Evolutionary conservation across 2,113 vertebrate genomes (phyloP), one percentile per base, ranked within the genome.

Genomic region (Climacteris rufus): DNA sequence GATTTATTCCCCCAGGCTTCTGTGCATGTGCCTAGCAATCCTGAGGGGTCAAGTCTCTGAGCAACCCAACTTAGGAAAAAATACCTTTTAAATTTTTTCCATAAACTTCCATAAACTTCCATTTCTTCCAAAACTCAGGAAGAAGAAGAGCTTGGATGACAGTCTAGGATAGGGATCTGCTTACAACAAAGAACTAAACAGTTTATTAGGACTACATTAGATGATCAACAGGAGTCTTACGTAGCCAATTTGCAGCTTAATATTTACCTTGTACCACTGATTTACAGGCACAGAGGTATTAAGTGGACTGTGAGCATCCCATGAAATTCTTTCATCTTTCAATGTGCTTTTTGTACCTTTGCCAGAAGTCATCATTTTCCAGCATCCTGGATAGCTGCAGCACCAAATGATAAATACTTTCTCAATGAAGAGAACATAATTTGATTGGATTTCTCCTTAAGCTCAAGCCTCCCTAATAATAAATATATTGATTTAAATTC

Each of bases 401-500:
- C 90, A 91, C 92, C 90, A 97, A 95, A 97, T 92, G 95, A 97
- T 96, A 97, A 91, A 97, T 94, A 96, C 76, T 96, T 96, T 88
- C 95, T 97, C 91, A 80, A 28, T 64, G 72, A 95, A 94, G 76
- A 97, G 90, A 97, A 86, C 88, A 95, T 82, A 7, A 64, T 96
- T 96, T 96, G 94, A 97, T 92, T 97, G 94, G 94, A 97, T 96
- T 96, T 94, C 75, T 79, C 93, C 79, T 94, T 93, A 96, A 90
- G 45, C 70, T 82, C 40, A 69, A 87, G 47, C 50, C 60, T 86
- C 24, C 33, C 47, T 71, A 87, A 94, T 85, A 89, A 93, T 79
- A 93, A 92, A 88, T 37, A 71, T 18, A 91, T 77, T 53, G 87
- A 91, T 78, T 54, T 54, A 79, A 94, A 92, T 69, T 82, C 49